A percentile compares a stretch with the other conserved stretches of the same genome.
Evolutionary conservation across 2,797 vertebrate genomes (phyloP).

Genomic region (Salmo trutta): DNA sequence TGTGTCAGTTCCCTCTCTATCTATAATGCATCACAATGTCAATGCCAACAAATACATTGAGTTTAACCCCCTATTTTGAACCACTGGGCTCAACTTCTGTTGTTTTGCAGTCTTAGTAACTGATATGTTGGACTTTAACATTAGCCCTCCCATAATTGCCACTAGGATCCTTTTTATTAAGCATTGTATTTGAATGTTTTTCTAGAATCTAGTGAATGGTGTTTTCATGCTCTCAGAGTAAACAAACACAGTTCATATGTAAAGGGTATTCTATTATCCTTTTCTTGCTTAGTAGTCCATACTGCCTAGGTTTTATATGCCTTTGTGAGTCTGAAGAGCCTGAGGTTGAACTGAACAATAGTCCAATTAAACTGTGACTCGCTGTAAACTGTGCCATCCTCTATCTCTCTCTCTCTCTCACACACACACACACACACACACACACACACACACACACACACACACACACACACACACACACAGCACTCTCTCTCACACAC

Average conservation of each 20-base stretch:
- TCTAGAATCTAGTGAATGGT: conserved; percentile 22
- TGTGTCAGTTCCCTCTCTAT: conserved; percentile 18
- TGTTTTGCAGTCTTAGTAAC: conserved; percentile 1
- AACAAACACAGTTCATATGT: neutral
- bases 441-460: conserved; percentile 14
- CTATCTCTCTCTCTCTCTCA: neutral
- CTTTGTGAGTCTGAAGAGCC: conserved; percentile 48
- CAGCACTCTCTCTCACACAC: neutral
- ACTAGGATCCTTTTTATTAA: neutral
- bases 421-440: neutral
- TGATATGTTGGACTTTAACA: conserved; percentile 16
- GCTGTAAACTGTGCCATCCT: conserved; percentile 45
- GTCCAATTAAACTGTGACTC: conserved; percentile 62
- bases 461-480: neutral
- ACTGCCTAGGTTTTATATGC: conserved; percentile 33
- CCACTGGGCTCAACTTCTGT: neutral
- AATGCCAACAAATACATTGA: conserved; percentile 24
- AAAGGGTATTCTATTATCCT: conserved; percentile 34
- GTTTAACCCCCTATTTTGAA: conserved; percentile 17
- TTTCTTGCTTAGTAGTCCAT: conserved; percentile 50
- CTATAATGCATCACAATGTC: conserved; percentile 23
- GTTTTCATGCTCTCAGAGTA: conserved; percentile 21
- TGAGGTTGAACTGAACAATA: conserved; percentile 55
- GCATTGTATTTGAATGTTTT: conserved; percentile 18
- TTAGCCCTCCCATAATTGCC: conserved; percentile 12